Evolutionary conservation across 2,797 vertebrate genomes (phyloP).

Genomic region (Eurystomus glaucurus): DNA sequence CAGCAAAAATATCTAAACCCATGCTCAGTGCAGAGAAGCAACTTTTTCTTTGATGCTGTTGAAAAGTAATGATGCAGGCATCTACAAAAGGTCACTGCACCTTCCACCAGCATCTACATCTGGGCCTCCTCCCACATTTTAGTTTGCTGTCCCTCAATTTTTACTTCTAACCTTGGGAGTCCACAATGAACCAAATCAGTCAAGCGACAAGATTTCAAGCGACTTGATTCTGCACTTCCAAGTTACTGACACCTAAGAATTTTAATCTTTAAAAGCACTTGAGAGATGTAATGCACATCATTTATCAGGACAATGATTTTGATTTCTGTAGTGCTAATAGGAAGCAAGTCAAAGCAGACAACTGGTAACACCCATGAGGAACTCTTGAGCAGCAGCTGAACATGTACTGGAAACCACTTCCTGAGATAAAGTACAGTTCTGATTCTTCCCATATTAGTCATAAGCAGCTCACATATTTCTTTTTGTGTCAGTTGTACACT

Average conservation of each 20-base stretch:
- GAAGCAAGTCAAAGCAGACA: conserved; percentile 9
- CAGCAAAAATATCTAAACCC: neutral
- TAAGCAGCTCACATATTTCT: neutral
- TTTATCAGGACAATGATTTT: neutral
- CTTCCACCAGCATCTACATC: neutral
- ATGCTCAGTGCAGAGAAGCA: neutral
- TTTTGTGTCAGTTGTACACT: neutral
- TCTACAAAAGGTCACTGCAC: neutral
- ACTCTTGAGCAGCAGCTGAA: neutral
- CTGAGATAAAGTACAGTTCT: neutral
- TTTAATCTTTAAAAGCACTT: neutral
- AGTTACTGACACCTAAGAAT: conserved; percentile 2
- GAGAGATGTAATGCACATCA: neutral
- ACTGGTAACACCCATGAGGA: neutral
- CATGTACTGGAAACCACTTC: conserved; percentile 44
- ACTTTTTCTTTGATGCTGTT: neutral
- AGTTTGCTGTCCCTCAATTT: neutral
- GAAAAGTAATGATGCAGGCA: neutral
- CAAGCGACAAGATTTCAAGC: neutral
- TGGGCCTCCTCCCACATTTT: neutral
- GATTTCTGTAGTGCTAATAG: neutral
- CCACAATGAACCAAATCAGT: neutral
- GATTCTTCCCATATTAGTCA: conserved; percentile 30
- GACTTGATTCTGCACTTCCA: neutral
- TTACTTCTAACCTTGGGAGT: neutral